Conservation (phyloP, 2,888 invertebrate species). For the Nymphalis polychloros region DNA sequence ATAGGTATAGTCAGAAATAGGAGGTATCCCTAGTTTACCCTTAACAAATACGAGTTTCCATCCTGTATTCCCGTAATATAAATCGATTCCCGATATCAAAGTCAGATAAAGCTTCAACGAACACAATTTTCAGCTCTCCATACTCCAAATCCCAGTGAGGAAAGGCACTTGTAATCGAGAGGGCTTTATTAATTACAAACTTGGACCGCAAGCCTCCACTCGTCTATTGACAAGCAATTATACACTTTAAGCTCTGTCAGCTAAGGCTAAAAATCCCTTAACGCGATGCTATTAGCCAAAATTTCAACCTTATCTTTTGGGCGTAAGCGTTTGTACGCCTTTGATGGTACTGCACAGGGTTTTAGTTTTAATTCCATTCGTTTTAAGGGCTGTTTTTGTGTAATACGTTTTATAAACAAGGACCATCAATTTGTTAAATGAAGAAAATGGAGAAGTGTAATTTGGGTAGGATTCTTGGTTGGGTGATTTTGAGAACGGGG, state of each 20-base stretch:
- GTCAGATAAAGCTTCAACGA: constrained; percentile 29
- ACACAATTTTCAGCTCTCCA: constrained; percentile 30
- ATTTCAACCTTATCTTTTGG: constrained; percentile 75
- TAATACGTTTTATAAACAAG: constrained; percentile 51
- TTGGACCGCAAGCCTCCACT: constrained; percentile 67
- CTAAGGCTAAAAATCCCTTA: constrained; percentile 70
- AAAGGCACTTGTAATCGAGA: constrained; percentile 81
- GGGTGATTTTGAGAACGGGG: constrained; percentile 53
- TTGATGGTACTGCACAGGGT: constrained; percentile 43
- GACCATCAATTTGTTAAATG: constrained; percentile 80
- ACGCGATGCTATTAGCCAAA: constrained; percentile 55
- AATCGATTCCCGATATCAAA: constrained; percentile 22
- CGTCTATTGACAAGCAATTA: constrained; percentile 56
- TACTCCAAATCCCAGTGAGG: constrained; percentile 58
- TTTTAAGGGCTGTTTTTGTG: constrained; percentile 52
- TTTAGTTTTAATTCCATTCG: constrained; percentile 51
- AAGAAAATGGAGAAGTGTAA: constrained; percentile 77
- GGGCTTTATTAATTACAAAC: constrained; percentile 81
- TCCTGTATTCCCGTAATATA: neutral
- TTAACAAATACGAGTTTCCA: neutral
- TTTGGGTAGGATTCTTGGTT: constrained; percentile 64
- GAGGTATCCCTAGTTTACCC: too few relatives aligned
- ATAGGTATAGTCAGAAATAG: too few relatives aligned
- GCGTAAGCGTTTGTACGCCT: constrained; percentile 60
- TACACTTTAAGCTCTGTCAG: constrained; percentile 57